Conservation (phyloP, 2,113 vertebrate genomes). For the Motacilla tschutschensis region DNA sequence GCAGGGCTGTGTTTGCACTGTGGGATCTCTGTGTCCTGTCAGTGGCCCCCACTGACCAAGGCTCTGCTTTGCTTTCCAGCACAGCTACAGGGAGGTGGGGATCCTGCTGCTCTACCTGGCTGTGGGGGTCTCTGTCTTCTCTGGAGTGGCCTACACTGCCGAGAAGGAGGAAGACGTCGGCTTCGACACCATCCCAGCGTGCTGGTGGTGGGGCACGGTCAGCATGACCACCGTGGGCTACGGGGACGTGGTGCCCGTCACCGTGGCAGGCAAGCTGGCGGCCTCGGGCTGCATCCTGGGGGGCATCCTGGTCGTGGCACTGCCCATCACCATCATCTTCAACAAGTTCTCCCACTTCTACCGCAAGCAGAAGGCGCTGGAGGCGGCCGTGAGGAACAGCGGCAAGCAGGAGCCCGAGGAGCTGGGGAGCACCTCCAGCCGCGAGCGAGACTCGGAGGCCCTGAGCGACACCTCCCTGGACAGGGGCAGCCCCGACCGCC, state of each 20-base stretch:
- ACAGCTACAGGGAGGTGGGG: slow-evolving; percentile 96
- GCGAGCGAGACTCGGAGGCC: slow-evolving; percentile 31
- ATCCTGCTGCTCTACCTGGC: slow-evolving; percentile 93
- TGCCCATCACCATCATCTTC: slow-evolving; percentile 98
- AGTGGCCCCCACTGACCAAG: not conserved
- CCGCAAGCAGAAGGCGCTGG: slow-evolving; percentile 91
- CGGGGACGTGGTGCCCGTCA: slow-evolving; percentile 92
- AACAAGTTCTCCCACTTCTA: slow-evolving; percentile 99
- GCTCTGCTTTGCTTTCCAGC: slow-evolving; percentile 76
- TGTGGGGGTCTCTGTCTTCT: slow-evolving; percentile 93
- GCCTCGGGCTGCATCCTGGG: slow-evolving; percentile 94
- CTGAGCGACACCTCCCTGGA: slow-evolving; percentile 66
- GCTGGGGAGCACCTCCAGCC: slow-evolving; percentile 52
- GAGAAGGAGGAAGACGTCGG: slow-evolving; percentile 91
- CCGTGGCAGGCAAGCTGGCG: slow-evolving; percentile 89
- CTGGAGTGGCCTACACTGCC: slow-evolving; percentile 90
- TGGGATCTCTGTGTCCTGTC: too few species aligned
- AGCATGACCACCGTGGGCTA: slow-evolving; percentile 98
- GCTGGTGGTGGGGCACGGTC: slow-evolving; percentile 99
- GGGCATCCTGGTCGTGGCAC: slow-evolving; percentile 91
- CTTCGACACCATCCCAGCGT: slow-evolving; percentile 94
- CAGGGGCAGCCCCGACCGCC: slow-evolving; percentile 30
- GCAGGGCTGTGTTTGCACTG: not conserved
- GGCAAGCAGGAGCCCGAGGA: slow-evolving; percentile 54
- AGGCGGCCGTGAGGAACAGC: slow-evolving; percentile 89